Conservation (phyloP, 2,888 invertebrate genomes). For the Eumerus sabulonum region DNA sequence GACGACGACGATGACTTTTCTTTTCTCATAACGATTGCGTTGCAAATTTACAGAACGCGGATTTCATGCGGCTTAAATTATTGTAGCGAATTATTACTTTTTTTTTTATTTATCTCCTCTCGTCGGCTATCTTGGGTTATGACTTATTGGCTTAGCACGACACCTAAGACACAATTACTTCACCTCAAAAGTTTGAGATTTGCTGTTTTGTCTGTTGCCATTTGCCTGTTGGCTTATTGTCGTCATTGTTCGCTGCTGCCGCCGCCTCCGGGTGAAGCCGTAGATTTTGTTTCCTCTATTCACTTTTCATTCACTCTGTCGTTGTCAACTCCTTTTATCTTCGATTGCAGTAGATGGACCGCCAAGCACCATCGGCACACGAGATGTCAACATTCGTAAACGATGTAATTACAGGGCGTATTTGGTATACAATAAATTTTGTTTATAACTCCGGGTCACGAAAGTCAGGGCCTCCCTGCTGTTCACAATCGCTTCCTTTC, state of each 20-base stretch:
- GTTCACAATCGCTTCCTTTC: conserved; percentile 21
- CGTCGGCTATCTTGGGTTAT: conserved; percentile 65
- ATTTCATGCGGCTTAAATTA: conserved; percentile 42
- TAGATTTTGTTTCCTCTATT: conserved; percentile 11
- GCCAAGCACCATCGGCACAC: conserved; percentile 29
- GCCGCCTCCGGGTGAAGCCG: conserved; percentile 36
- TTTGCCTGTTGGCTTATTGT: conserved; percentile 14
- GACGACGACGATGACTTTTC: conserved; percentile 6
- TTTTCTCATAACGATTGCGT: conserved; percentile 38
- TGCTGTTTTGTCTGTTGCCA: conserved; percentile 20
- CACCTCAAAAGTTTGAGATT: conserved; percentile 57
- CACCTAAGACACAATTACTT: conserved; percentile 65
- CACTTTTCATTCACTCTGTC: neutral
- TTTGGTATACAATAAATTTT: conserved; percentile 44
- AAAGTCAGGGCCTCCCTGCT: conserved; percentile 49
- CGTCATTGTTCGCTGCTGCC: conserved; percentile 11
- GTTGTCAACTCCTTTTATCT: conserved; percentile 63
- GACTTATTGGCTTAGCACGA: conserved; percentile 66
- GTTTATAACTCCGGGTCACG: conserved; percentile 62
- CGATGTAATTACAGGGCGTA: conserved; percentile 57
- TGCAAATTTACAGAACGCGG: conserved; percentile 48
- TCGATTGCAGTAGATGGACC: conserved; percentile 15
- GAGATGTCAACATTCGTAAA: conserved; percentile 67
- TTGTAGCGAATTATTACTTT: conserved; percentile 31
- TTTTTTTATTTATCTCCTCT: conserved; percentile 27